Conservation (phyloP, 2,888 invertebrate genomes). For the Brachylomia viminalis region DNA sequence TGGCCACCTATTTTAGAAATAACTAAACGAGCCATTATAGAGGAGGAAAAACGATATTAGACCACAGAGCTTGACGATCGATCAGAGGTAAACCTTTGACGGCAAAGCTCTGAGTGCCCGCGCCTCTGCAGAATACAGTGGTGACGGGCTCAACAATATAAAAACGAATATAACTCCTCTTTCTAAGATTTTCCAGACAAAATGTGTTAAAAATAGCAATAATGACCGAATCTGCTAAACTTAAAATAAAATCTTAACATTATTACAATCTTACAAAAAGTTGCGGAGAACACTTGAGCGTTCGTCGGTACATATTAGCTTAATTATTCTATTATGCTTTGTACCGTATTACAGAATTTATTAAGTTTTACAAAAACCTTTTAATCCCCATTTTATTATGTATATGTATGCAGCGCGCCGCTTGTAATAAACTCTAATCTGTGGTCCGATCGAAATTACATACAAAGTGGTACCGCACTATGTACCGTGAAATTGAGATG, state of each 20-base stretch:
- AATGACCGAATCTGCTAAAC: not conserved
- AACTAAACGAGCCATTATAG: conserved; percentile 28
- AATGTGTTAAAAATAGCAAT: not conserved
- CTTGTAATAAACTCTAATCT: conserved; percentile 81
- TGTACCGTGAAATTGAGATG: conserved; percentile 69
- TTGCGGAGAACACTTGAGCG: conserved; percentile 59
- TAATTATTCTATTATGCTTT: conserved; percentile 77
- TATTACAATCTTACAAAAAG: not conserved
- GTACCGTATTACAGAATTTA: conserved; percentile 73
- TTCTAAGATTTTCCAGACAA: not conserved
- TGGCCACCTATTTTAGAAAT: conserved; percentile 46
- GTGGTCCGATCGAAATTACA: conserved; percentile 77
- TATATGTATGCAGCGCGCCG: conserved; percentile 78
- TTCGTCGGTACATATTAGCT: conserved; percentile 68
- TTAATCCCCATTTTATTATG: conserved; percentile 79
- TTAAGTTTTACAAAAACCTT: conserved; percentile 74
- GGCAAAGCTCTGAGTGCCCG: not conserved
- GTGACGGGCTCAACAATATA: not conserved
- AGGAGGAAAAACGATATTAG: not conserved
- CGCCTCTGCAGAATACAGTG: not conserved
- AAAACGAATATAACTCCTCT: conserved; percentile 1
- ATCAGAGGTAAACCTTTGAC: not conserved
- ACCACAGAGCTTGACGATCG: not conserved
- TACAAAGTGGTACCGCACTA: conserved; percentile 78
- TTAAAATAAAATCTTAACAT: not conserved